Conservation (phyloP, 2,888 invertebrate genomes). For the Neoaliturus tenellus region DNA sequence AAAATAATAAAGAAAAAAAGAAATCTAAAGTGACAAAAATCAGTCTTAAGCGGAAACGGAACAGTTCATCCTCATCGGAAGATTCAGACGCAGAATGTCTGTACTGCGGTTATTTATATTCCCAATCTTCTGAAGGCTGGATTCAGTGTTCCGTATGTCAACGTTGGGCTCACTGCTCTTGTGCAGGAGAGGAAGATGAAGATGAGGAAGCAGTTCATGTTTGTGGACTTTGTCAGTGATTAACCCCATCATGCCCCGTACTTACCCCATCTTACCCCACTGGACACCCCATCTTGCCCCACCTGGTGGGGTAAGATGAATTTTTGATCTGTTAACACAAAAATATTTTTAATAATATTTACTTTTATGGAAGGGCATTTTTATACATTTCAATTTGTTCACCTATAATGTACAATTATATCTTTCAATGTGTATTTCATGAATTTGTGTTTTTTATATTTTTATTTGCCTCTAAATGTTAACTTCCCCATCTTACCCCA, state of each 20-base stretch:
- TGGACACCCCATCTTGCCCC: not conserved
- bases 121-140: slow-evolving; percentile 52
- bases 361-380: not conserved
- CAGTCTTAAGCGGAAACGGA: not conserved
- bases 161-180: slow-evolving; percentile 54
- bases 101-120: slow-evolving; percentile 52
- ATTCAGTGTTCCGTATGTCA: slow-evolving; percentile 24
- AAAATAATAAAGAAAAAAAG: too few relatives aligned
- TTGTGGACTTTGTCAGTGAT: slow-evolving; percentile 1
- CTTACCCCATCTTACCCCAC: not conserved
- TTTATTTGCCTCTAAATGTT: not conserved
- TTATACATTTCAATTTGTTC: not conserved
- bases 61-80: not conserved
- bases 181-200: slow-evolving; percentile 47
- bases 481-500: not conserved
- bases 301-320: not conserved
- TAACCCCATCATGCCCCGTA: slow-evolving; percentile 28
- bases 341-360: not conserved
- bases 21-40: too few relatives aligned
- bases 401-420: not conserved
- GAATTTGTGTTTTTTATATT: not conserved
- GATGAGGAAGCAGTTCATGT: slow-evolving; percentile 45
- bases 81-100: slow-evolving; percentile 47
- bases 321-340: not conserved
- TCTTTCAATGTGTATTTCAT: not conserved